Percentiles rank a stretch among this genome's conserved stretches.
Conservation (phyloP, 2,113 vertebrate species). For the Oenanthe melanoleuca region DNA sequence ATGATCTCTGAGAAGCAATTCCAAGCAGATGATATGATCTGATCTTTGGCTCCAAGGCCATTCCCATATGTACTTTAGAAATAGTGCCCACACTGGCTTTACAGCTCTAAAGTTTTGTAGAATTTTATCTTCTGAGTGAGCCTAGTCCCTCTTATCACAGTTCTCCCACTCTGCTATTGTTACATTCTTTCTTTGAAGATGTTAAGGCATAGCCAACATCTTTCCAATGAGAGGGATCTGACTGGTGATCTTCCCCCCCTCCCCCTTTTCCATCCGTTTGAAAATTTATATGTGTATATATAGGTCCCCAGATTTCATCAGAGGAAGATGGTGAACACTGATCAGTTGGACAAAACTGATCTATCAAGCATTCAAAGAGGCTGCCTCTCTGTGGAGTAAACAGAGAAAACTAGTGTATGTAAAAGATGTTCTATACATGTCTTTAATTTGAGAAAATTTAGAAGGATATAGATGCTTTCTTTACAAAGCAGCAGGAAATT, state of each 20-base stretch:
- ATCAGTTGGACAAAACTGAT: not conserved
- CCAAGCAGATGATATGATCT: slow-evolving; percentile 46
- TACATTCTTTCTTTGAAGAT: slow-evolving; percentile 67
- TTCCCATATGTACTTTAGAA: slow-evolving; percentile 47
- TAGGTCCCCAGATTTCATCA: not conserved
- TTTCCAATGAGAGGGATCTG: slow-evolving; percentile 7
- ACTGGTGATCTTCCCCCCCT: not conserved
- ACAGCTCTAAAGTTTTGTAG: slow-evolving; percentile 58
- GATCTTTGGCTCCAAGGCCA: slow-evolving; percentile 58
- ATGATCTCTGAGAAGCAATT: slow-evolving; percentile 24
- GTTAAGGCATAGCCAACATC: slow-evolving; percentile 35
- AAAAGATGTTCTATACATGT: not conserved
- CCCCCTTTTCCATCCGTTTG: not conserved
- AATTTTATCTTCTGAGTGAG: slow-evolving; percentile 64
- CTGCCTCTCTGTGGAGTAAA: not conserved
- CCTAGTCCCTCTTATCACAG: slow-evolving; percentile 51
- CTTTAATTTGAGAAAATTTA: not conserved
- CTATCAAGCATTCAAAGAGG: not conserved
- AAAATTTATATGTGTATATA: not conserved
- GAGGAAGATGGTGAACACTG: not conserved
- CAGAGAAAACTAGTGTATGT: not conserved
- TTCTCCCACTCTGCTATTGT: slow-evolving; percentile 51
- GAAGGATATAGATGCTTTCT: not conserved
- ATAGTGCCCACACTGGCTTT: slow-evolving; percentile 59
- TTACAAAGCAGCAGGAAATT: not conserved